A percentile compares a stretch with the other conserved stretches of the same genome.
phyloP scores from a whole-genome alignment of 2,113 vertebrate genomes.

The Glaucidium brasilianum region DNA sequence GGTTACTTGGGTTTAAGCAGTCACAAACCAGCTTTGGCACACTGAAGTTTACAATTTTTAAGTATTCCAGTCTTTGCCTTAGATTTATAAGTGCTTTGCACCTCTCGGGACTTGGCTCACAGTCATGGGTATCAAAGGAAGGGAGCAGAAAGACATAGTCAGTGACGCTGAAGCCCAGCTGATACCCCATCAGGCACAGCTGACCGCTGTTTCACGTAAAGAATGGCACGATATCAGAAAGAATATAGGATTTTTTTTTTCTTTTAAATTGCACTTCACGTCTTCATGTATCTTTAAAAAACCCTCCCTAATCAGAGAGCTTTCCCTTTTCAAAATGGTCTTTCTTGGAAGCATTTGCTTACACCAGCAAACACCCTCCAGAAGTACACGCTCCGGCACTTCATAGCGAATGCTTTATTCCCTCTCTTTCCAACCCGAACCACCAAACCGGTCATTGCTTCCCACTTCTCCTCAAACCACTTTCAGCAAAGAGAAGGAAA shows the following conservation, averaged over 20 bases:
- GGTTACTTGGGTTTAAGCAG: background rate
- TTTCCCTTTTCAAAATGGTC: background rate
- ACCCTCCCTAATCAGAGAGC: background rate
- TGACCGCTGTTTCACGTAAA: background rate
- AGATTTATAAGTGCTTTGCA: background rate
- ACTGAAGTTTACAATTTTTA: background rate
- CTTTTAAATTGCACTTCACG: background rate
- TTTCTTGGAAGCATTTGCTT: background rate
- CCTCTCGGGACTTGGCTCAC: background rate
- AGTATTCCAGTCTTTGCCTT: background rate
- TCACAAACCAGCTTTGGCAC: background rate
- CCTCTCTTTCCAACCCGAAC: conserved; percentile 19
- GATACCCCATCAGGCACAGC: background rate
- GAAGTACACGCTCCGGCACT: background rate
- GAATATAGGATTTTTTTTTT: background rate
- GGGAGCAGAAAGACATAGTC: background rate
- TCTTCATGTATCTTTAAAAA: accelerated
- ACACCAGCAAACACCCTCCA: background rate
- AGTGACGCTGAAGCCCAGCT: accelerated
- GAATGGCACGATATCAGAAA: accelerated
- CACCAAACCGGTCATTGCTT: background rate
- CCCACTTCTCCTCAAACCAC: conserved; percentile 26
- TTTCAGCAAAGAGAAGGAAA: background rate
- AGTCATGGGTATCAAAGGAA: background rate
- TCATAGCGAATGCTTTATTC: background rate